Conservation (phyloP, 2,113 vertebrate species). For the Lasiurus cinereus region DNA sequence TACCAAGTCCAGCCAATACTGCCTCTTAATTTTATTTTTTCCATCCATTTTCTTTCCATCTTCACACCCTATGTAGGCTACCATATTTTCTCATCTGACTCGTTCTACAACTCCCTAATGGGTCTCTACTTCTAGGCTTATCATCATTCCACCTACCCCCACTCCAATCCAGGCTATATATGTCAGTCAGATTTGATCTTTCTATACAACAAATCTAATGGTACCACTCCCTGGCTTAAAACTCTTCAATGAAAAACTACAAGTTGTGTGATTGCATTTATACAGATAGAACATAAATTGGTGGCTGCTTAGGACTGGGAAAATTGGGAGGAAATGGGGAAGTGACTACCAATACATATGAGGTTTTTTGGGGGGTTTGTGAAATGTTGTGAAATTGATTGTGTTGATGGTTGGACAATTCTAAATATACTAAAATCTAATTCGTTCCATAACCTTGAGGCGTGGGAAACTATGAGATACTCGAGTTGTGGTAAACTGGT, state of each 20-base stretch:
- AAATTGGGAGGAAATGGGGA: background rate
- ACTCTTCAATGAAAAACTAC: conserved; percentile 15
- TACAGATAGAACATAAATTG: background rate
- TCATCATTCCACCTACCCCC: background rate
- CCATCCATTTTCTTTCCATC: background rate
- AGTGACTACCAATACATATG: background rate
- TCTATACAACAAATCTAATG: background rate
- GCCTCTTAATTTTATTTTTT: background rate
- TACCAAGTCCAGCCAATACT: background rate
- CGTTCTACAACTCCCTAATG: background rate
- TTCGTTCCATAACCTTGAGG: no score
- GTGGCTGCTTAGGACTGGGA: background rate
- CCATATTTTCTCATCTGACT: background rate
- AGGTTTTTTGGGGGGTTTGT: background rate
- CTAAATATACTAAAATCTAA: conserved; percentile 20
- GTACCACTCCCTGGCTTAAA: background rate
- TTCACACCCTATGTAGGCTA: background rate
- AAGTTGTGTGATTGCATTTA: background rate
- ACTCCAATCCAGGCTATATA: background rate
- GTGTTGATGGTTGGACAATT: background rate
- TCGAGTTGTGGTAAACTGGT: no score
- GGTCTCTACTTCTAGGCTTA: background rate
- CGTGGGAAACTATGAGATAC: no score
- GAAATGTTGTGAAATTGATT: background rate
- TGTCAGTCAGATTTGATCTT: background rate